Conservation (phyloP, 1,140 invertebrate species). For the Goniozus legneri region DNA sequence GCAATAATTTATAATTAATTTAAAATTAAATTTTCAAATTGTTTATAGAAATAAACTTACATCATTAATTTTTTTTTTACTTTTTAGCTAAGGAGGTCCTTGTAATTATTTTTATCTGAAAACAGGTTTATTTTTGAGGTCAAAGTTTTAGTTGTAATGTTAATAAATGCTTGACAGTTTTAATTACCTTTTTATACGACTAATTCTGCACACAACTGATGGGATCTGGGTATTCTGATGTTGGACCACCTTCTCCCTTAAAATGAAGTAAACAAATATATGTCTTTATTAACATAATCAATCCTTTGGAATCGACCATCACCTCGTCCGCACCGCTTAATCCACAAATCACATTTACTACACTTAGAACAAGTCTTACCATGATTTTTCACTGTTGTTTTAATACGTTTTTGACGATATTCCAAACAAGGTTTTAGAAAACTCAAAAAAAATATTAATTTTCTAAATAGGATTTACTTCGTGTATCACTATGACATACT, state of each 20-base stretch:
- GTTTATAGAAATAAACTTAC: slow-evolving; percentile 10
- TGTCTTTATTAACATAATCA: slow-evolving; percentile 16
- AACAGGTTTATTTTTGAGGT: neutral
- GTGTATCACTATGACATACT: slow-evolving; percentile 7
- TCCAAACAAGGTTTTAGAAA: slow-evolving; percentile 13
- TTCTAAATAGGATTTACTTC: slow-evolving; percentile 1
- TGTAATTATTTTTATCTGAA: too few species aligned
- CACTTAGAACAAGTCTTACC: slow-evolving; percentile 11
- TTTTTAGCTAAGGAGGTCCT: neutral
- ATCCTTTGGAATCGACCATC: slow-evolving; percentile 11
- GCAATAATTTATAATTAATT: too few species aligned
- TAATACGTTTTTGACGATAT: slow-evolving; percentile 6
- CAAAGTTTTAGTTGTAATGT: neutral
- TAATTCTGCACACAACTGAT: neutral
- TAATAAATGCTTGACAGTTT: neutral
- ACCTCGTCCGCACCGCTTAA: slow-evolving; percentile 15
- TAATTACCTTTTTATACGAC: neutral
- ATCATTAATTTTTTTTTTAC: neutral
- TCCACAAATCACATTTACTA: slow-evolving; percentile 20
- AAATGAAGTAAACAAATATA: slow-evolving; percentile 20
- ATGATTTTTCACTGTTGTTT: slow-evolving; percentile 3
- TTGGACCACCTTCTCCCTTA: slow-evolving; percentile 11
- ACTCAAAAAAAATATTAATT: slow-evolving; percentile 11
- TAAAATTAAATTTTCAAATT: too few species aligned
- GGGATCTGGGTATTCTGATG: slow-evolving; percentile 2